Conservation (phyloP, 1,140 invertebrate species). For the Goniozus legneri region DNA sequence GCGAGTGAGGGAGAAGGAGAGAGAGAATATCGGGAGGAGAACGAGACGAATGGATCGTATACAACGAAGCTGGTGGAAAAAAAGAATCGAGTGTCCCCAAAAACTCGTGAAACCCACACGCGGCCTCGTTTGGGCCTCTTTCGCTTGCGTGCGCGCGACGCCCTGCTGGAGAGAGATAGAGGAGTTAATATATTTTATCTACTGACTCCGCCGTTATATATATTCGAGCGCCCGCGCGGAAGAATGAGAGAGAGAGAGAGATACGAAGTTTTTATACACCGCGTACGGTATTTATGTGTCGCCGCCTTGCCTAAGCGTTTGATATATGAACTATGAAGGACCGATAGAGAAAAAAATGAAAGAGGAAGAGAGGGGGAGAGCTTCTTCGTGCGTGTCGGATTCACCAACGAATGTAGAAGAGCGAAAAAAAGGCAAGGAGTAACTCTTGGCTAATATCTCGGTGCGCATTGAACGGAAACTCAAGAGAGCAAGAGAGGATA, state of each 20-base stretch:
- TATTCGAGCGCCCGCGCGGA: no score
- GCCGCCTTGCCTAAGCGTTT: conserved; percentile 39
- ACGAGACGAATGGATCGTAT: no score
- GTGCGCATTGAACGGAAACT: background rate
- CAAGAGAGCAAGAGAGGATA: background rate
- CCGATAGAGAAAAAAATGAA: background rate
- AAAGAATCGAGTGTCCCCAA: conserved; percentile 27
- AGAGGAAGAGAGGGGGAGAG: background rate
- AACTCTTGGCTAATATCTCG: background rate
- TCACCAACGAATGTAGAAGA: background rate
- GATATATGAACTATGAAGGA: conserved; percentile 38
- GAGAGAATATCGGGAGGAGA: no score
- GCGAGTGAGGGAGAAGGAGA: no score
- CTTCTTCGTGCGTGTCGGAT: background rate
- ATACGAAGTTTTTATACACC: conserved; percentile 35
- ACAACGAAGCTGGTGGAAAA: no score
- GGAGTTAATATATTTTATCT: conserved; percentile 38
- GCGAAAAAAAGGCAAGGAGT: background rate
- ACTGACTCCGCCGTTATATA: conserved; percentile 22
- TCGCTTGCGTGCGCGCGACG: background rate
- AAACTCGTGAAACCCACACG: conserved; percentile 38
- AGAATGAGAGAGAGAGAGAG: no score
- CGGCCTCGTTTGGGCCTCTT: conserved; percentile 4
- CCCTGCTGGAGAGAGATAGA: background rate
- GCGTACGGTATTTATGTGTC: conserved; percentile 38